Conservation (phyloP, 1,140 invertebrate genomes). For the Macrobrachium rosenbergii region DNA sequence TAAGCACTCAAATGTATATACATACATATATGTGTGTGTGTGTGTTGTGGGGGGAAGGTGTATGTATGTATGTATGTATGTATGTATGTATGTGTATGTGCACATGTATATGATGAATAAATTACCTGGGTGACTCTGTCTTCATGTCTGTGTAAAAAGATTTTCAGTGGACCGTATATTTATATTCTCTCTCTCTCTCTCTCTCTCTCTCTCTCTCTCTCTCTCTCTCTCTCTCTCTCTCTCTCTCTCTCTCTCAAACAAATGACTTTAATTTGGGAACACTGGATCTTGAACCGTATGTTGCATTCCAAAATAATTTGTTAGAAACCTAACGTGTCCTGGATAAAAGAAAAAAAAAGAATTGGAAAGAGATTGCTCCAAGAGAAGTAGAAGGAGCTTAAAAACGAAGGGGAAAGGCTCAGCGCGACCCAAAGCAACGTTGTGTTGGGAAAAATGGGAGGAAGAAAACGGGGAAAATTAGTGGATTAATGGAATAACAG, state of each 20-base stretch:
- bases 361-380: background rate
- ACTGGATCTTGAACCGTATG: background rate
- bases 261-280: background rate
- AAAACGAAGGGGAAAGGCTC: background rate
- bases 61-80: no score
- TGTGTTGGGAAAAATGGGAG: background rate
- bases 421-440: background rate
- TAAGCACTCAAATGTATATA: no score
- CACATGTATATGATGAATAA: no score
- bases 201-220: slow-evolving; percentile 20
- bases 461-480: background rate
- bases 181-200: background rate
- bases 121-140: no score
- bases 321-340: no score
- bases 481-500: background rate
- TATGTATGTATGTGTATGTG: no score
- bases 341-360: background rate
- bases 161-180: background rate
- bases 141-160: no score
- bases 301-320: background rate
- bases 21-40: no score
- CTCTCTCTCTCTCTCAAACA: slow-evolving; percentile 8
- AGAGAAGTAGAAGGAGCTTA: background rate
- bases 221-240: slow-evolving; percentile 22
- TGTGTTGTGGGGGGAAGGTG: no score